These are phyloP conservation scores for Trachurus trachurus DNA, from an alignment of 2,797 vertebrate genomes.

Conservation along the genomic window DNA sequence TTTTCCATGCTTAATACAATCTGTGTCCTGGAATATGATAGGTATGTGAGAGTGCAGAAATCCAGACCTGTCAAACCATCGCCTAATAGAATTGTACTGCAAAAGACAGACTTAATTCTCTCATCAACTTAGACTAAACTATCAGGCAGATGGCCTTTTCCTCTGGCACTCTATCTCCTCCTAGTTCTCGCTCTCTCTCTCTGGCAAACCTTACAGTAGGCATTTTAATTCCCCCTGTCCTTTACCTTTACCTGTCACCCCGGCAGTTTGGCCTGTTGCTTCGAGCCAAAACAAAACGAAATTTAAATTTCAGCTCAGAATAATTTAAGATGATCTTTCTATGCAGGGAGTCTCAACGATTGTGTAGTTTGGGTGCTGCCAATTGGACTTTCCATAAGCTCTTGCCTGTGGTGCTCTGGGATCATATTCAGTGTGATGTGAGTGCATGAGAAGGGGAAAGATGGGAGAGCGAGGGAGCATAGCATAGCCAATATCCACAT, in stretches of 20 bases:
- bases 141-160: constrained; percentile 76
- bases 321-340: constrained; percentile 74
- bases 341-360: constrained; percentile 43
- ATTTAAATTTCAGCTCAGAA: constrained; percentile 78
- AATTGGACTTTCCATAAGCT: constrained; percentile 49
- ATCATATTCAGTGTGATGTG: constrained; percentile 54
- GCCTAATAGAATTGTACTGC: constrained; percentile 48
- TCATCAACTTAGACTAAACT: constrained; percentile 66
- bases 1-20: constrained; percentile 48
- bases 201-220: constrained; percentile 78
- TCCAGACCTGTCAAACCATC: constrained; percentile 53
- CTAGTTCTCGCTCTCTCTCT: constrained; percentile 34
- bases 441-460: constrained; percentile 25
- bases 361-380: constrained; percentile 58
- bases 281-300: constrained; percentile 81
- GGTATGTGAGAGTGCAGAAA: constrained; percentile 41
- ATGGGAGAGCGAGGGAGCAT: constrained; percentile 20
- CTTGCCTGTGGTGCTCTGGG: constrained; percentile 50
- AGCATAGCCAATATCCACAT: constrained; percentile 45
- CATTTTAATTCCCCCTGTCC: constrained; percentile 83
- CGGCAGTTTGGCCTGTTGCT: constrained; percentile 75
- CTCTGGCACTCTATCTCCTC: constrained; percentile 62
- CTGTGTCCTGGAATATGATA: constrained; percentile 51
- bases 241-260: constrained; percentile 64
- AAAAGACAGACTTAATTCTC: constrained; percentile 54